Evolutionary conservation across 1,140 invertebrate species (phyloP).

Genomic region (Dreissena rostriformis): DNA sequence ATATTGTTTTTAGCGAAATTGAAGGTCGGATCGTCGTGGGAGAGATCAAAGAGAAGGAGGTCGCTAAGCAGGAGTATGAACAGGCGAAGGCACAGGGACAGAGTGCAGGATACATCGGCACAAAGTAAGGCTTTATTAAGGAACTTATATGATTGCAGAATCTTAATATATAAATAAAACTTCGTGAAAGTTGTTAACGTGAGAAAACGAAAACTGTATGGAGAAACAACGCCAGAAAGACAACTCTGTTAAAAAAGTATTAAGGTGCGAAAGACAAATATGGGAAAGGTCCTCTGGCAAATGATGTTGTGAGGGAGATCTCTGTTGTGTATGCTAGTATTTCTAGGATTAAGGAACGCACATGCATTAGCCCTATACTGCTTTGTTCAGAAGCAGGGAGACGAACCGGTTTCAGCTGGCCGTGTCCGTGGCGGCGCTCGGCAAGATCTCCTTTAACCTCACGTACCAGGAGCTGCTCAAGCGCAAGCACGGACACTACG

Average conservation of each 20-base stretch:
- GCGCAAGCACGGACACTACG: conserved; percentile 59
- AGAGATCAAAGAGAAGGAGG: conserved; percentile 60
- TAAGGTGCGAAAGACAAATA: too few species aligned
- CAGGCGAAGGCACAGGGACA: conserved; percentile 52
- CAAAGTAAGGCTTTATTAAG: conserved; percentile 37
- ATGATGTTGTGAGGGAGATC: too few species aligned
- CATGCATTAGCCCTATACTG: too few species aligned
- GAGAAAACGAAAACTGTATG: too few species aligned
- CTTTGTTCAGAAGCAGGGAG: conserved; percentile 50
- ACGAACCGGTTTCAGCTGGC: conserved; percentile 57
- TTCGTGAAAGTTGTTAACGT: too few species aligned
- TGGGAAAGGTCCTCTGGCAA: too few species aligned
- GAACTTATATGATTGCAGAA: too few species aligned
- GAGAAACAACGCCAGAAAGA: too few species aligned
- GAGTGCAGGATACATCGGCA: conserved; percentile 56
- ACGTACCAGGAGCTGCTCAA: conserved; percentile 67
- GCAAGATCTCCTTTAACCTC: conserved; percentile 61
- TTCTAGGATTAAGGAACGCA: too few species aligned
- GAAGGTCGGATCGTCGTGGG: conserved; percentile 51
- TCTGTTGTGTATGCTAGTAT: too few species aligned
- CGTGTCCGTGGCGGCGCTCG: conserved; percentile 56
- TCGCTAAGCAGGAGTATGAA: conserved; percentile 54
- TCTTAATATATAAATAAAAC: too few species aligned
- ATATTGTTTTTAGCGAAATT: conserved; percentile 55
- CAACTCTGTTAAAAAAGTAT: too few species aligned